Conservation (phyloP, 2,888 invertebrate genomes). For the Dyspetes luteomarginatus region DNA sequence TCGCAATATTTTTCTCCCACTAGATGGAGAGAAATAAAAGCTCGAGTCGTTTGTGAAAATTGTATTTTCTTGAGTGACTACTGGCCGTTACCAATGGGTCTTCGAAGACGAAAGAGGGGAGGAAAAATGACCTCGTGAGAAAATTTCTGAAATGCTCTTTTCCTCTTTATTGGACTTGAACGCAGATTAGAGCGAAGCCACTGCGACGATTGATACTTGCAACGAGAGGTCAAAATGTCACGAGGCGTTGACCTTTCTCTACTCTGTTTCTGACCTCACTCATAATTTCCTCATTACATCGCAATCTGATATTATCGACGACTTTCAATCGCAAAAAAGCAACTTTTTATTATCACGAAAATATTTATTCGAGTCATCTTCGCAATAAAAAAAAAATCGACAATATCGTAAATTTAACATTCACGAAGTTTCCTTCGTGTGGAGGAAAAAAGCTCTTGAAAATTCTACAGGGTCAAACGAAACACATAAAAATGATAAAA, state of each 20-base stretch:
- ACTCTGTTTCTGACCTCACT: not conserved
- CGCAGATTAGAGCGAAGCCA: constrained; percentile 31
- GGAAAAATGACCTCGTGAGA: constrained; percentile 37
- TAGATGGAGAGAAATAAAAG: not conserved
- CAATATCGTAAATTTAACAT: too few species aligned
- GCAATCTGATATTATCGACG: too few species aligned
- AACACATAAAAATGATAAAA: too few species aligned
- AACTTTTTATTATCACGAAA: too few species aligned
- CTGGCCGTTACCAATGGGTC: not conserved
- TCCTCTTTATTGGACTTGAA: constrained; percentile 16
- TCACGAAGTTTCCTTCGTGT: too few species aligned
- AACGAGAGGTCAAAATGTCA: constrained; percentile 46
- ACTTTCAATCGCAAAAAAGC: too few species aligned
- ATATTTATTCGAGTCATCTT: too few species aligned
- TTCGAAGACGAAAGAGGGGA: not conserved
- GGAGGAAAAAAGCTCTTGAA: too few species aligned
- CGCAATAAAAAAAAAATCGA: too few species aligned
- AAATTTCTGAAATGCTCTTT: constrained; percentile 44
- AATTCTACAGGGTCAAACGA: too few species aligned
- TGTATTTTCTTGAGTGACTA: constrained; percentile 67
- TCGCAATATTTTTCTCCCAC: too few species aligned
- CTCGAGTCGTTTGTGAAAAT: constrained; percentile 68
- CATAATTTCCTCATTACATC: too few species aligned
- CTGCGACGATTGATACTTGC: constrained; percentile 44
- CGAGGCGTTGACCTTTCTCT: constrained; percentile 52